Base-by-base conservation (phyloP, 2,113 vertebrate genomes). In the Gobiocypris rarus region DNA sequence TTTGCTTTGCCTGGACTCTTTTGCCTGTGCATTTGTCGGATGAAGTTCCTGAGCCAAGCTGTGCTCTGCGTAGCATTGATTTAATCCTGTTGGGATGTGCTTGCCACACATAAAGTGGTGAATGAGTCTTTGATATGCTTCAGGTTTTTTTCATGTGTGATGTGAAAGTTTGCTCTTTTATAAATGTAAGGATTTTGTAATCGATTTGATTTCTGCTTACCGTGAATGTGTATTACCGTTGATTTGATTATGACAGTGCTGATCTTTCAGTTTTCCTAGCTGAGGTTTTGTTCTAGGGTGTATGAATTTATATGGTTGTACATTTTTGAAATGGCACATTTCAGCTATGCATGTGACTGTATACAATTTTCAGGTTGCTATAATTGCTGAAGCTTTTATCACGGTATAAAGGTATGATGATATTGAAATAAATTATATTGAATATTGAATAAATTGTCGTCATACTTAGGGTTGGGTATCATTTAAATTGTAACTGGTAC, bases 71-170 rank as follows among this genome's bases (percentile, higher is more conserved):
- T 78, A 38, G 5, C 31, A 26, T 65, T 56, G 69, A 78, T 78
- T 61, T 61, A 78, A 78, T 78, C 76, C 76, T 63, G 56, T 56
- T 78, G n/a, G 41, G n/a, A 61, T 78, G 76, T 61, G 76, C 74
- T 76, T 76, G 50, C 38, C 75, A 43, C 22, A 45, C 38, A 61
- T 31, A 77, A 77, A 77, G 52, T 38, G 11, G 31, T 26, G 54
- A 45, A 71, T 45, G 69, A 24, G 31, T 59, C 24, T 59, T 17
- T n/a, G 9, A 43, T 43, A 41, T 41, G 54, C 52, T 50, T 74
- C 17, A 6, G 7, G n/a, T n/a, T 50, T 50, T 28, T 15, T 54
- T 31, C 17, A 28, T 54, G 48, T 14, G 22, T n/a, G 26, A 54
- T 2, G 26, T 31, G 26, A 61, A 58, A 61, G n/a, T 17, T 77